Conservation (phyloP, 2,797 vertebrate genomes). For the Otolemur crassicaudatus region DNA sequence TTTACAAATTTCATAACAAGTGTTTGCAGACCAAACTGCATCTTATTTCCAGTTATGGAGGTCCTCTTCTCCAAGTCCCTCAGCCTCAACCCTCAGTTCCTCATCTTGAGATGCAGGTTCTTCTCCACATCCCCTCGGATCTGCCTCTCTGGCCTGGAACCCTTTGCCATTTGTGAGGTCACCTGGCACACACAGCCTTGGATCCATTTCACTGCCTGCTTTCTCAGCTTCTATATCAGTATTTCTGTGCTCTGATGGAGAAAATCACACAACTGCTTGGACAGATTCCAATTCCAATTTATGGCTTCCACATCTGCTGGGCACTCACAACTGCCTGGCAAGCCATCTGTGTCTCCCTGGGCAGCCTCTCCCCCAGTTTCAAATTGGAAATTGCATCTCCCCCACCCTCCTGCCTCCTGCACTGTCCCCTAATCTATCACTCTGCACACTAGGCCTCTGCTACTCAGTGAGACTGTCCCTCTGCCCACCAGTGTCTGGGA, state of each 20-base stretch:
- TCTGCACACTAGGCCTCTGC: neutral
- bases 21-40: neutral
- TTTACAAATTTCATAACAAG: conserved; percentile 39
- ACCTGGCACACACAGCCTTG: neutral
- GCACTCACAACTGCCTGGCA: conserved; percentile 32
- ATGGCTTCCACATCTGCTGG: conserved; percentile 18
- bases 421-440: neutral
- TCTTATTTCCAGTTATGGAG: conserved; percentile 31
- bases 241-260: conserved; percentile 18
- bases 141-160: neutral
- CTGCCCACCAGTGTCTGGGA: neutral
- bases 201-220: neutral
- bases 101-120: neutral
- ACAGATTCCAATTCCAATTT: conserved; percentile 45
- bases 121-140: neutral
- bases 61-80: neutral
- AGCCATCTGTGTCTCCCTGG: neutral
- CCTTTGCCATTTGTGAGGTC: neutral
- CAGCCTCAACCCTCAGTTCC: neutral
- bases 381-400: conserved; percentile 38
- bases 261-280: conserved; percentile 36
- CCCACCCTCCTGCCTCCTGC: conserved; percentile 2
- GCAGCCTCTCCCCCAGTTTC: neutral
- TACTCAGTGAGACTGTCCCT: neutral
- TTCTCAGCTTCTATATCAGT: neutral